Base-by-base conservation (phyloP, 2,888 invertebrate genomes). In the Pimpla rufipes region DNA sequence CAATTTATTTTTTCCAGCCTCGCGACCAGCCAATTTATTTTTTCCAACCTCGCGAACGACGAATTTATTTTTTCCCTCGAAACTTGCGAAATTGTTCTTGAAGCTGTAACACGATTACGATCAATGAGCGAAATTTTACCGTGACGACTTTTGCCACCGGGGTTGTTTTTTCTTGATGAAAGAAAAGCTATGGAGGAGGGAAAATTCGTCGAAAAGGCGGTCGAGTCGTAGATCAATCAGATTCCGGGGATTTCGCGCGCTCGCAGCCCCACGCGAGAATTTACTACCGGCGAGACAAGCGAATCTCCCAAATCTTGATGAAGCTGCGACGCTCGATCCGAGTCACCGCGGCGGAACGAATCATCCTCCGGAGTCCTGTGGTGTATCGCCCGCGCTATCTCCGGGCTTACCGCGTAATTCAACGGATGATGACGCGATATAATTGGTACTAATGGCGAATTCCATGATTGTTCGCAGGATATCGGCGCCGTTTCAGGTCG, bases 401-500 rank as follows among this genome's bases (percentile, higher is more conserved):
- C 35, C n/a, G 10, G 2, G 23, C 29, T 29, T 29, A 29, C 5
- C 29, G 10, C 13, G 23, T 13, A 40, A 55, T 23, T 71, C 21
- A 37, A 10, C 18, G 70, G 16, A 42, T 45, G 57, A 57, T 45
- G 45, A 11, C 4, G 23, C 45, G 37, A 67, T 50, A 59, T 13
- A 16, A 64, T 18, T n/a, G 23, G 52, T 45, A 67, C 23, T 21
- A 71, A 68, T 80, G 21, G 11, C 18, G 10, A 62, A 62, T 85
- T 68, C 76, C 35, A 42, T 80, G 79, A 89, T 86, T 90, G 90
- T 87, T 95, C 94, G 79, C 94, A 95, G 95, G 90, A 94, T 95
- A 88, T 95, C 95, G 83, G 95, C 95, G 74, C 94, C 95, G 62
- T 94, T 95, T 88, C 94, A 95, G 89, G 94, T 95, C 81, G 93